Evolutionary conservation across 2,113 vertebrate species (phyloP).

Genomic region (Limnothrissa miodon): DNA sequence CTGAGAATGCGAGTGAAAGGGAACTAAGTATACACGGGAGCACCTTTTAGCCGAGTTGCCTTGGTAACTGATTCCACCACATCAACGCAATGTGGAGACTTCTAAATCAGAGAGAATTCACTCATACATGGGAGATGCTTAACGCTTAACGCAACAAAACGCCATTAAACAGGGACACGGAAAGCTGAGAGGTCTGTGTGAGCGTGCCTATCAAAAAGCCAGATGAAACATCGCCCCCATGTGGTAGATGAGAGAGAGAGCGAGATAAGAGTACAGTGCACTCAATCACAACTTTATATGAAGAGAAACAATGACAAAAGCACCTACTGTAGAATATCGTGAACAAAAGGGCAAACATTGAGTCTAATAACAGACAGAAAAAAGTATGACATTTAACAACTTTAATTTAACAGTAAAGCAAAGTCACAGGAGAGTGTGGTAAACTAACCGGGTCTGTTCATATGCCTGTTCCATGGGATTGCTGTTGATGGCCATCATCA

Average conservation of each 20-base stretch:
- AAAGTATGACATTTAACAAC: too few relatives aligned
- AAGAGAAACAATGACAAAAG: neutral
- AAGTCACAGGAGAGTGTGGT: neutral
- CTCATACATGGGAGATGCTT: neutral
- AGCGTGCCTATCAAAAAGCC: neutral
- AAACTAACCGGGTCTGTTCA: slow-evolving; percentile 69
- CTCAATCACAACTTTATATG: neutral
- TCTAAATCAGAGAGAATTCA: neutral
- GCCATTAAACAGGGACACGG: neutral
- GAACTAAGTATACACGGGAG: neutral
- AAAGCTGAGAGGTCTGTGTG: neutral
- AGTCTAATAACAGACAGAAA: too few relatives aligned
- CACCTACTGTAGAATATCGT: neutral
- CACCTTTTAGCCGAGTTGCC: neutral
- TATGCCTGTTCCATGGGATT: slow-evolving; percentile 68
- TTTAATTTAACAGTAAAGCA: neutral
- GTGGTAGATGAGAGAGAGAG: slow-evolving; percentile 49
- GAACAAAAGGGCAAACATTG: too few relatives aligned
- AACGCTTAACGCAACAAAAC: neutral
- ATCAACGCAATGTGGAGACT: neutral
- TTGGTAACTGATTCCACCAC: neutral
- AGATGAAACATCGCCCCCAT: slow-evolving; percentile 69
- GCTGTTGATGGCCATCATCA: slow-evolving; percentile 67
- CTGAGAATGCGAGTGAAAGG: neutral
- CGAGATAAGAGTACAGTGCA: neutral